Base-by-base conservation (phyloP, 2,113 vertebrate genomes). In the Mastomys natalensis region DNA sequence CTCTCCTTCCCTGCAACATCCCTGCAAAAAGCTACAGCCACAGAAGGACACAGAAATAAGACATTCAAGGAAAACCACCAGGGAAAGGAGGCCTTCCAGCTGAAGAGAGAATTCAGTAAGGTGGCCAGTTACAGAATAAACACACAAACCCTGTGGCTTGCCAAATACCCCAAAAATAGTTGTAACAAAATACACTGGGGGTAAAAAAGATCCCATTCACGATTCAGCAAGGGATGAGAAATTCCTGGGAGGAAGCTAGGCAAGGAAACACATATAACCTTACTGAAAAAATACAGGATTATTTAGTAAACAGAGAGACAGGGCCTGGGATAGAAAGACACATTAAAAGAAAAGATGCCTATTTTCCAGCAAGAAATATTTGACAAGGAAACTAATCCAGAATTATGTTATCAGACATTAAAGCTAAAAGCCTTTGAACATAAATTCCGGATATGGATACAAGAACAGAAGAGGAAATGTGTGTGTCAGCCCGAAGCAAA, bases 71-170 rank as follows among this genome's bases (percentile, higher is more conserved):
- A 48, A 88, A 95, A 84, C 93, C 87, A 17, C 48, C 31, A 66
- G 62, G 40, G 60, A 34, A 9, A 81, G 51, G 48, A 45, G 3
- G n/a, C 43, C 24, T 91, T 87, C 53, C 60, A 93, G 55, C 55
- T 84, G 92, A 96, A 95, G 90, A 87, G 87, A 93, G 87, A 90
- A 90, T 88, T 93, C 90, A 89, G 93, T 22, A 40, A 51, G 29
- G 90, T 82, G 88, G 85, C 88, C 97, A 90, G 92, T 93, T 96
- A 96, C 96, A 97, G 95, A 97, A 90, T 95, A 97, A 97, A 98
- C 90, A 96, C 26, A 95, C 92, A 94, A 95, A 97, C 89, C 62
- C 76, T 51, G 87, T 3, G 93, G 92, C 70, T 97, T 72, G 64
- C 96, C 94, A 87, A 82, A 66, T 1, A 78, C 77, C 92, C 92